Conservation (phyloP, 2,797 vertebrate genomes). For the Trachops cirrhosus region DNA sequence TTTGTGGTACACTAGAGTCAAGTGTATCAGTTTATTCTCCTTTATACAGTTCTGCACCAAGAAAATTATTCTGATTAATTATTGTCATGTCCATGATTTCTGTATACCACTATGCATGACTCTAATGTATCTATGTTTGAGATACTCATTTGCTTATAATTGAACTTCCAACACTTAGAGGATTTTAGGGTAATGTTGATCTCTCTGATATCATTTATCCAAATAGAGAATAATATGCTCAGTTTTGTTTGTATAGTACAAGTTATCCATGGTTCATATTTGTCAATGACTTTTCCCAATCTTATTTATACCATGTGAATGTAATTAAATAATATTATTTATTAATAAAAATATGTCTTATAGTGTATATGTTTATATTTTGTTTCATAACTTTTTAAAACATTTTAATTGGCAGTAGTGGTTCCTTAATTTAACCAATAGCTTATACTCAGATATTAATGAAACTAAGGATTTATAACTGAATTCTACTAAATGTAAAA, state of each 20-base stretch:
- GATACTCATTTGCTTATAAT: neutral
- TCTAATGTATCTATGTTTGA: neutral
- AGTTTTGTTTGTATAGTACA: neutral
- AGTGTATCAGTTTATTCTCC: neutral
- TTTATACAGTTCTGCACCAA: neutral
- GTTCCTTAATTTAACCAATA: neutral
- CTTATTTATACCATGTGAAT: neutral
- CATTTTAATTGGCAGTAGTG: neutral
- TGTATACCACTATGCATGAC: neutral
- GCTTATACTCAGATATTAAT: neutral
- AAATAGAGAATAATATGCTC: neutral
- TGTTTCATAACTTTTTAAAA: neutral
- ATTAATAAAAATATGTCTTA: neutral
- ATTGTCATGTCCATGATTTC: neutral
- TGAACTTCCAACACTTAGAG: neutral
- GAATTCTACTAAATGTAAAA: neutral
- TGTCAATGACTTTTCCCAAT: neutral
- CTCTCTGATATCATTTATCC: neutral
- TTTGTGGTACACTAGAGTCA: neutral
- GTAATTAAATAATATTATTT: neutral
- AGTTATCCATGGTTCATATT: neutral
- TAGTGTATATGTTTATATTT: neutral
- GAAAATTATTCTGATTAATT: neutral
- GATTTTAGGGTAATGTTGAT: neutral
- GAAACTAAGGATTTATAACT: neutral